Base-by-base conservation (phyloP, 2,888 invertebrate species). In the Heliothis peltigera region DNA sequence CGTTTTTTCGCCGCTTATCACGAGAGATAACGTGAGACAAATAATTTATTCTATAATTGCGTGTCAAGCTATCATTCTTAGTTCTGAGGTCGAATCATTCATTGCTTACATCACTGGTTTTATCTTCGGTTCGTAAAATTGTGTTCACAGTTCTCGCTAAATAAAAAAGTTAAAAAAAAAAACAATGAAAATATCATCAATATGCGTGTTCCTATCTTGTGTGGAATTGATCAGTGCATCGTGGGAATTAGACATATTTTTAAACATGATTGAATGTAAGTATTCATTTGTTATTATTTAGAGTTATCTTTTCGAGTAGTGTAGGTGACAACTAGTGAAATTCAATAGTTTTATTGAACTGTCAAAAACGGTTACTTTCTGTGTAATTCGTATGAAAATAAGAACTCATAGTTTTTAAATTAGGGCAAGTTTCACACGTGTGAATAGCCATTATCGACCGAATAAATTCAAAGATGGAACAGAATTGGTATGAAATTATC, bases 91-190 rank as follows among this genome's bases (percentile, higher is more conserved):
- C 39, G n/a, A 15, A n/a, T 32, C 39, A 39, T n/a, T 39, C 39
- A 39, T n/a, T 39, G n/a, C 39, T 39, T 39, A 39, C 39, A 39
- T 39, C 39, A 39, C n/a, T 39, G 10, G 39, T 39, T 39, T n/a
- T n/a, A 39, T 39, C 39, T 4, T 10, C 32, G 10, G 39, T 39
- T 39, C 39, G n/a, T 39, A 10, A 39, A 39, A 39, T 39, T 39
- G 39, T 39, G 39, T 4, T n/a, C 39, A 39, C n/a, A 39, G n/a
- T 39, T 39, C n/a, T n/a, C 6, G 4, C 1, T n/a, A 39, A 32
- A 8, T 2, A 32, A 32, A 32, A 25, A 12, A 3, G 3, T 39
- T 39, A 39, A n/a, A n/a, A 5, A 15, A 12, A 39, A 39, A 1
- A 39, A 39, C 15, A 39, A 39, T 39, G 39, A 39, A 39, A n/a